These are phyloP conservation scores for Anhinga anhinga DNA, from an alignment of 2,113 vertebrate species.

Conservation along the genomic window DNA sequence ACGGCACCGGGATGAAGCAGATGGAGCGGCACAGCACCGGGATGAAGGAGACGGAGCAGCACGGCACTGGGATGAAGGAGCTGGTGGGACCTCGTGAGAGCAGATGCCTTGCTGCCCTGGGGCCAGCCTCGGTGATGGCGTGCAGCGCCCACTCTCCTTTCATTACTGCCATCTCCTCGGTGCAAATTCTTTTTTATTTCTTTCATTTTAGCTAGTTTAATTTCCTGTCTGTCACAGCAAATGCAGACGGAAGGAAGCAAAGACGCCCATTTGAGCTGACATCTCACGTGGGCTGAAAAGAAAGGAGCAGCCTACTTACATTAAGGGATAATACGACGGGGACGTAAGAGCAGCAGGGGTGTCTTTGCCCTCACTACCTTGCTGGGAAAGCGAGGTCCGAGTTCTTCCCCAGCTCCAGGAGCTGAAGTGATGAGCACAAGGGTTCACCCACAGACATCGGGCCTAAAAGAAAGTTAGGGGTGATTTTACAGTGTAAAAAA, in stretches of 20 bases:
- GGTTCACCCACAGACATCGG: not conserved
- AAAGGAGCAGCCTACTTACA: not conserved
- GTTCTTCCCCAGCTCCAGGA: not conserved
- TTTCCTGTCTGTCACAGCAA: not conserved
- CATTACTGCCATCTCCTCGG: not conserved
- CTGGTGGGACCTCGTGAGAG: not conserved
- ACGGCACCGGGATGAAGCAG: not conserved
- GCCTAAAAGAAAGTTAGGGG: not conserved
- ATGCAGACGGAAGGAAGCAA: not conserved
- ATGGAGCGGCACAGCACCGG: rapidly evolving
- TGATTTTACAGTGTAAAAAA: not conserved
- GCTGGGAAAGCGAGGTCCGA: not conserved
- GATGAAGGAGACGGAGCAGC: not conserved
- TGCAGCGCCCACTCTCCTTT: not conserved
- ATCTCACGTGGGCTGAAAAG: not conserved
- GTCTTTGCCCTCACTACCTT: not conserved
- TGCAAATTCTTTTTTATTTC: not conserved
- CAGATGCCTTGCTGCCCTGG: not conserved
- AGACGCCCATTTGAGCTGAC: not conserved
- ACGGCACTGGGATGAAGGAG: not conserved
- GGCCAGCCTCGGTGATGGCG: rapidly evolving
- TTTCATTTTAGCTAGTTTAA: not conserved
- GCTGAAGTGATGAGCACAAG: not conserved
- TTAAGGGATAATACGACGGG: rapidly evolving
- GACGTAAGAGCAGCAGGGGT: not conserved